These are phyloP conservation scores for Anarrhichthys ocellatus DNA, from an alignment of 2,113 vertebrate species.

Conservation along the genomic window DNA sequence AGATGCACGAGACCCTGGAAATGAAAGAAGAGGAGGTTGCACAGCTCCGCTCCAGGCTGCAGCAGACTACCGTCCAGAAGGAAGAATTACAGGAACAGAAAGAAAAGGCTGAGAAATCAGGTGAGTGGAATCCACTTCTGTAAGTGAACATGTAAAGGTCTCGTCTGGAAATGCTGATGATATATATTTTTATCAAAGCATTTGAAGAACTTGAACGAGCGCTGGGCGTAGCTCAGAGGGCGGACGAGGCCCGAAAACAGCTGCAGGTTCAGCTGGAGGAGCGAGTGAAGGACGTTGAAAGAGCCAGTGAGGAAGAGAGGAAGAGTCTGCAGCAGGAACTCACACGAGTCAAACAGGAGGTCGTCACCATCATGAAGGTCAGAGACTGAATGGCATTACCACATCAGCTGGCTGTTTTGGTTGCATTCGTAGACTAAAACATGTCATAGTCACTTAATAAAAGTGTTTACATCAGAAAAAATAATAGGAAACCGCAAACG, in stretches of 20 bases:
- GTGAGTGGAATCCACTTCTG: conserved; percentile 78
- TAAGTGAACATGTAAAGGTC: neutral
- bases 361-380: conserved; percentile 93
- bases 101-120: conserved; percentile 95
- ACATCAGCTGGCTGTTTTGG: neutral
- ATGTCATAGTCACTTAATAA: neutral
- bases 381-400: conserved; percentile 37
- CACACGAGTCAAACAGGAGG: conserved; percentile 91
- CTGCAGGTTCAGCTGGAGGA: conserved; percentile 92
- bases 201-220: conserved; percentile 97
- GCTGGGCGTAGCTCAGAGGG: conserved; percentile 88
- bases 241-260: conserved; percentile 91
- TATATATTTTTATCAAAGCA: conserved; percentile 75
- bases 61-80: conserved; percentile 85
- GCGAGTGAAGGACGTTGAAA: conserved; percentile 89
- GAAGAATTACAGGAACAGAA: conserved; percentile 93
- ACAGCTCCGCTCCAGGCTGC: conserved; percentile 88
- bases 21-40: conserved; percentile 96
- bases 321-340: conserved; percentile 90
- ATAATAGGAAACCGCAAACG: neutral
- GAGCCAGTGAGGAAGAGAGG: conserved; percentile 90
- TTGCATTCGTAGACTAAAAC: neutral
- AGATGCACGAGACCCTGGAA: conserved; percentile 97
- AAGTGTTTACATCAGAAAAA: neutral
- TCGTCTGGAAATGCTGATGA: neutral